Evolutionary conservation across 1,140 invertebrate genomes (phyloP).

Genomic region (Adoxophyes honmai): DNA sequence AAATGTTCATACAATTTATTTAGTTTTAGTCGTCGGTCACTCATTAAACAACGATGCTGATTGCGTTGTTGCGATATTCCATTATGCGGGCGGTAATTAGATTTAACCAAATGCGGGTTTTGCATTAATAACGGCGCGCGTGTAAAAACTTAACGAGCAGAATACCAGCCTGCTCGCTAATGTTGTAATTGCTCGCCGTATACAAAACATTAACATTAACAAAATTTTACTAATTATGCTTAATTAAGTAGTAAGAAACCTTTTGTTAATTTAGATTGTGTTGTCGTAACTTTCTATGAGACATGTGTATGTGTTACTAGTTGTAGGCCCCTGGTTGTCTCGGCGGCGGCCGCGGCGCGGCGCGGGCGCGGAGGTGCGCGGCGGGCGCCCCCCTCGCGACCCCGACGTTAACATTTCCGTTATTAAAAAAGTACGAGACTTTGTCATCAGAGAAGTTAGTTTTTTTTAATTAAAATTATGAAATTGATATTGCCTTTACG

Average conservation of each 20-base stretch:
- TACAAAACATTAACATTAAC: conserved; percentile 1
- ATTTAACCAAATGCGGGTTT: conserved; percentile 71
- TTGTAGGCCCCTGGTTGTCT: too few relatives aligned
- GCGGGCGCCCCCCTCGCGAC: conserved; percentile 25
- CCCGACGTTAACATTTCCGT: conserved; percentile 70
- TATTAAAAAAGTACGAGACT: conserved; percentile 78
- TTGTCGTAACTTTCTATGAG: too few relatives aligned
- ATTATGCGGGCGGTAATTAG: conserved; percentile 73
- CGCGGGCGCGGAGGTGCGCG: too few relatives aligned
- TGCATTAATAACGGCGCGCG: conserved; percentile 51
- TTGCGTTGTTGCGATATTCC: conserved; percentile 66
- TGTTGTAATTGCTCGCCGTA: not conserved
- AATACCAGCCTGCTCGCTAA: conserved; percentile 25
- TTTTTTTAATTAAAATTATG: conserved; percentile 79
- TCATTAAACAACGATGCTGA: conserved; percentile 71
- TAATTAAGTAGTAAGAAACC: too few relatives aligned
- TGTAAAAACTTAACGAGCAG: conserved; percentile 53
- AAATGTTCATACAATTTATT: conserved; percentile 57
- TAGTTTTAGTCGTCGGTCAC: conserved; percentile 66
- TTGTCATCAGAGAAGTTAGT: conserved; percentile 74
- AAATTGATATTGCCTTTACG: conserved; percentile 77
- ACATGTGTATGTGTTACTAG: too few relatives aligned
- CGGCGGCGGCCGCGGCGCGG: not conserved
- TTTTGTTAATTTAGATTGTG: too few relatives aligned
- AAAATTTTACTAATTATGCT: conserved; percentile 1